phyloP scores from a whole-genome alignment of 2,113 vertebrate genomes.

The Talpa occidentalis region DNA sequence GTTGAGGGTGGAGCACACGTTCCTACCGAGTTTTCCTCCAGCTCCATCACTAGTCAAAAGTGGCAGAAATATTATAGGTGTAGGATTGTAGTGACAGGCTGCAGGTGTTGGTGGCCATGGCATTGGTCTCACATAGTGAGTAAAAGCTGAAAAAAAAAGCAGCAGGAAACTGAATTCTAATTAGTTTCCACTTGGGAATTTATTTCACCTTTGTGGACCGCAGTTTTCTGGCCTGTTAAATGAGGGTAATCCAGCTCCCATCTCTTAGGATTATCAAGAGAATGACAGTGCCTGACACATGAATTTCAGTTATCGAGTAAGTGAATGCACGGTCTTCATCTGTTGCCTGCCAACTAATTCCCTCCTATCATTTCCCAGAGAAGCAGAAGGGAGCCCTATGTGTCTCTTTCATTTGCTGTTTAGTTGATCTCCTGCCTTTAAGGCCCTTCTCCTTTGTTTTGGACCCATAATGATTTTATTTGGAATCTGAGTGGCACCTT shows the following conservation, averaged over 20 bases:
- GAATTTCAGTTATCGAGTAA: rapidly evolving
- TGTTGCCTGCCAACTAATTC: background rate
- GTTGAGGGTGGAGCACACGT: background rate
- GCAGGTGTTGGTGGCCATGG: rapidly evolving
- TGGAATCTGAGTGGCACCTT: background rate
- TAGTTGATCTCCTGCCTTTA: background rate
- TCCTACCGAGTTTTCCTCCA: background rate
- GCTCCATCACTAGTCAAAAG: background rate
- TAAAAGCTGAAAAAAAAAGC: background rate
- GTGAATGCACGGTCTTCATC: background rate
- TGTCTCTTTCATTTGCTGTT: background rate
- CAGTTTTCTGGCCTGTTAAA: background rate
- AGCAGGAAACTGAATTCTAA: background rate
- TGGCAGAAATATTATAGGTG: too few species aligned
- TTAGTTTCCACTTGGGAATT: background rate
- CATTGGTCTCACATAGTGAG: rapidly evolving
- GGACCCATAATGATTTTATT: background rate
- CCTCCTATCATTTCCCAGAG: background rate
- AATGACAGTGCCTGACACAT: background rate
- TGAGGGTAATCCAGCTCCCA: too few species aligned
- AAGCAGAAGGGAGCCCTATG: background rate
- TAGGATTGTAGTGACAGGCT: background rate
- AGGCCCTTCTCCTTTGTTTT: background rate
- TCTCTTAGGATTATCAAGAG: background rate
- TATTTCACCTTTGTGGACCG: background rate